Evolutionary conservation across 2,888 invertebrate genomes (phyloP), one percentile per base, ranked within the genome.

Genomic region (Rhingia rostrata): DNA sequence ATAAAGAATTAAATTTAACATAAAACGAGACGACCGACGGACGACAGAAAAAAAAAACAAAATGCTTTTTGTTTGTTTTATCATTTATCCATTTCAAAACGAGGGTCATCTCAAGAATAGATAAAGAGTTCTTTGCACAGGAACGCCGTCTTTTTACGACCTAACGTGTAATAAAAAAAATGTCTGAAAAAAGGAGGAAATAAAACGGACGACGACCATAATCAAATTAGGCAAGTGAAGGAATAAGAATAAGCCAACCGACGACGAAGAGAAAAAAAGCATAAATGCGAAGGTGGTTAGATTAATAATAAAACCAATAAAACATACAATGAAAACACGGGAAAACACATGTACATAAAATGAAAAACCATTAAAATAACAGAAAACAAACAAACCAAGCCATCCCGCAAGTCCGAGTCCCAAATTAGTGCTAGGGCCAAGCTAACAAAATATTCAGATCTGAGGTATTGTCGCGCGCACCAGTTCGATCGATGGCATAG

Each of bases 261-360:
- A 39, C n/a, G 43, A 41, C 74, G 14, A 7, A 22, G 39, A 58
- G n/a, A 54, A 51, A 51, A 41, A 43, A 7, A 63, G 6, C 58
- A 78, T 72, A 66, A 82, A 72, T 73, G 66, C 66, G 72, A 83
- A 82, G 82, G 82, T 83, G 82, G 78, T 83, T 83, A 78, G 78
- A 78, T 83, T 83, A 83, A 79, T 83, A 83, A 83, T 77, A 82
- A 77, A 82, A 77, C 60, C 77, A 77, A 82, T 77, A 82, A 64
- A 82, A 70, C 60, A 77, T 81, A 58, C 39, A 63, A 73, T 47
- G 54, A 37, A 45, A 66, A 35, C 53, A 54, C 32, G 39, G 39
- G 30, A 35, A 58, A 79, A 72, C 72, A 82, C 58, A 66, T 82
- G 77, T 77, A 77, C 70, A 74, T 53, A 58, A 70, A 77, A 82